Conservation (phyloP, 2,113 vertebrate genomes). For the Urocolius indicus region DNA sequence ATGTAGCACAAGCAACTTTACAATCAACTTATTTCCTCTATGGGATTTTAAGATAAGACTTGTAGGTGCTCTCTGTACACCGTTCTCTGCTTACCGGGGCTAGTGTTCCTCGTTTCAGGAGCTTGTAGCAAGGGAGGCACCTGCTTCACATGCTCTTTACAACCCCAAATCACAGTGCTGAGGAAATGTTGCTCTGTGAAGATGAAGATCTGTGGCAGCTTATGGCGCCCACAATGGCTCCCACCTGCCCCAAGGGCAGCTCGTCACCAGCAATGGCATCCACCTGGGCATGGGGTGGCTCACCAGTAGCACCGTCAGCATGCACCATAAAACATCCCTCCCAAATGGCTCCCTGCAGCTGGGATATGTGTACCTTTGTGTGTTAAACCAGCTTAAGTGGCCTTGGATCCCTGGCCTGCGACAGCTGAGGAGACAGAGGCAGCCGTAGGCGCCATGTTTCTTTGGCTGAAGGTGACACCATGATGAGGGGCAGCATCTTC, state of each 20-base stretch:
- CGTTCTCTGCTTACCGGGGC: fast-evolving
- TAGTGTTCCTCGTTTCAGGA: fast-evolving
- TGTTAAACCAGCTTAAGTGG: fast-evolving
- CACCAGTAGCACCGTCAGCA: background rate
- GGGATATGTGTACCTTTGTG: background rate
- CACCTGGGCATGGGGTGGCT: background rate
- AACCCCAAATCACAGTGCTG: fast-evolving
- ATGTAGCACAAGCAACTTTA: background rate
- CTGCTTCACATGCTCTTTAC: fast-evolving
- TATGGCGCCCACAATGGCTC: background rate
- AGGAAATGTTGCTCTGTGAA: fast-evolving
- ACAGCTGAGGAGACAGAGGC: fast-evolving
- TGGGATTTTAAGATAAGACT: background rate
- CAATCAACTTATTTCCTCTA: background rate
- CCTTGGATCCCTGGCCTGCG: fast-evolving
- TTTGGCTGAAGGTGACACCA: fast-evolving
- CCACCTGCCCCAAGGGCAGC: background rate
- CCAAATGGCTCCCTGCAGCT: fast-evolving
- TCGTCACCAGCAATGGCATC: background rate
- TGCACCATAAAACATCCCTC: background rate
- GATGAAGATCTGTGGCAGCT: background rate
- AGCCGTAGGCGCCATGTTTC: fast-evolving
- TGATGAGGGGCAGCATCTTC: fast-evolving
- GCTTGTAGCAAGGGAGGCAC: fast-evolving
- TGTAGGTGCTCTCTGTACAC: fast-evolving